A percentile compares a stretch with the other conserved stretches of the same genome.
Conservation (phyloP, 2,888 invertebrate species). For the Conus canariensis region DNA sequence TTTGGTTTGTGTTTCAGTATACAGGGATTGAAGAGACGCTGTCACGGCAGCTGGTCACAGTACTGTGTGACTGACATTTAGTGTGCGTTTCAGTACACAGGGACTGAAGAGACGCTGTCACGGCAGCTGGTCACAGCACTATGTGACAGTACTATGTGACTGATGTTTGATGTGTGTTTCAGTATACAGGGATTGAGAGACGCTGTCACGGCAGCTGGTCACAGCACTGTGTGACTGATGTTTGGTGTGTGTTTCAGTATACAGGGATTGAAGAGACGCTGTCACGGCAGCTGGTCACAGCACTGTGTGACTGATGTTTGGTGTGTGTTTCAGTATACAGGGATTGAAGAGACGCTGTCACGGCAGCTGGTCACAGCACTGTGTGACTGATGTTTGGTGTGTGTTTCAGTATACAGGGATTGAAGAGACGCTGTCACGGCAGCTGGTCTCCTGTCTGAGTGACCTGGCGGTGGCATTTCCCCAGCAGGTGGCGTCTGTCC, state of each 20-base stretch:
- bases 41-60: not conserved
- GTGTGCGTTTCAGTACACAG: not conserved
- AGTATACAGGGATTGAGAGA: too few relatives aligned
- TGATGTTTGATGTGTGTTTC: not conserved
- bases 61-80: too few relatives aligned
- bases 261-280: too few relatives aligned
- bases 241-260: not conserved
- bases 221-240: not conserved
- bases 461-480: slow-evolving; percentile 11
- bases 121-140: not conserved
- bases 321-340: not conserved
- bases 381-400: not conserved
- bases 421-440: slow-evolving; percentile 1
- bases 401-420: not conserved
- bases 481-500: not conserved
- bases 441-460: slow-evolving; percentile 1
- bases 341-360: not conserved
- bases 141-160: too few relatives aligned
- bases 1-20: not conserved
- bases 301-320: too few relatives aligned
- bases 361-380: too few relatives aligned
- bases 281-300: too few relatives aligned
- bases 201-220: not conserved
- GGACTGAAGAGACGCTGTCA: not conserved
- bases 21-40: not conserved